A percentile compares a stretch with the other conserved stretches of the same genome.
Conservation (phyloP, 1,140 invertebrate genomes). For the Temnothorax nylanderi region DNA sequence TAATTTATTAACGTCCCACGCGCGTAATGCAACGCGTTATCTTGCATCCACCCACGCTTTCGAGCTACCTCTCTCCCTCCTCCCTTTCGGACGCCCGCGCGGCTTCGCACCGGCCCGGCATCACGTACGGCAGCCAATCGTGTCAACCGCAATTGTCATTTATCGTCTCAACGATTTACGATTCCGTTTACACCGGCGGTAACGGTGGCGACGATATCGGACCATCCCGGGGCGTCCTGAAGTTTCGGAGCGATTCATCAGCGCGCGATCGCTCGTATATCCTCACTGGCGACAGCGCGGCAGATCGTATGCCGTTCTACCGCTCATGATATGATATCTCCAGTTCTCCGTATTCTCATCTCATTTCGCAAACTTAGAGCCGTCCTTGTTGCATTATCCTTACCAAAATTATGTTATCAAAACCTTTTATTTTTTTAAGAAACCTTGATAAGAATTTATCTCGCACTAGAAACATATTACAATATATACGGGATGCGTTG, state of each 20-base stretch:
- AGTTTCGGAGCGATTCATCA: slow-evolving; percentile 80
- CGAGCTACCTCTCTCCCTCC: slow-evolving; percentile 64
- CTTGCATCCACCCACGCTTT: slow-evolving; percentile 77
- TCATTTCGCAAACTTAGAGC: slow-evolving; percentile 18
- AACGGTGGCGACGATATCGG: slow-evolving; percentile 63
- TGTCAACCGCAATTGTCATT: slow-evolving; percentile 80
- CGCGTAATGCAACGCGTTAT: slow-evolving; percentile 76
- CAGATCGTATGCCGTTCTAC: slow-evolving; percentile 58
- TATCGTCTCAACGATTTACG: slow-evolving; percentile 81
- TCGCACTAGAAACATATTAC: background rate
- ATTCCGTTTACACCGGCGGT: slow-evolving; percentile 76
- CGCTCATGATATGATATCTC: slow-evolving; percentile 65
- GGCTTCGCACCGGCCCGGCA: background rate
- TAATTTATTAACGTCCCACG: slow-evolving; percentile 83
- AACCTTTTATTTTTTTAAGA: background rate
- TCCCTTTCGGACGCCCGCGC: background rate
- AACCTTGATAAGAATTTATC: background rate
- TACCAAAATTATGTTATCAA: background rate
- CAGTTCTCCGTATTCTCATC: background rate
- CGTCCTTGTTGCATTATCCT: background rate
- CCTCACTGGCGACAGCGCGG: slow-evolving; percentile 61
- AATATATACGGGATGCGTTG: background rate
- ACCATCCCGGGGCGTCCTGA: slow-evolving; percentile 63
- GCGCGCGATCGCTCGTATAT: slow-evolving; percentile 80
- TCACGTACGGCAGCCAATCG: slow-evolving; percentile 77